Base-by-base conservation (phyloP, 2,888 invertebrate genomes). In the Trissoscelio sp. region DNA sequence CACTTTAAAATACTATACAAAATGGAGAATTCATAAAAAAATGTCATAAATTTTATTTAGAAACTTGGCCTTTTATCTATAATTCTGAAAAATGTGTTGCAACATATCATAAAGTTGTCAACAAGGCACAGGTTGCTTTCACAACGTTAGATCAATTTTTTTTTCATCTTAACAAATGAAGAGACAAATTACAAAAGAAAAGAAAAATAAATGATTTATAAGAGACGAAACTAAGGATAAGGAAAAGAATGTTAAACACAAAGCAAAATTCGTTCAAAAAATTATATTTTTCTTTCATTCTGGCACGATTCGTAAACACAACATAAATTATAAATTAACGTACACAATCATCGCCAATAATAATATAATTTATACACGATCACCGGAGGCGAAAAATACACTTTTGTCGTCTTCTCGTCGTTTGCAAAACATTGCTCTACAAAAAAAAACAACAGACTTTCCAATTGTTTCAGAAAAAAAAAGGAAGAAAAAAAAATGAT, bases 271-370 rank as follows among this genome's bases (percentile, higher is more conserved):
- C 86, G 87, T 90, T 90, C 90, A 90, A 91, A 81, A 91, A 91
- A 91, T 91, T 91, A 91, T 91, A 90, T 91, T 90, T 90, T 86
- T 87, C 87, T 91, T 89, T 87, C 89, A 90, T 88, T 90, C 89
- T 91, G 91, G 90, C 91, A 91, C 90, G 90, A 87, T 87, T 90
- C 84, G 87, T 87, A 88, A 90, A 89, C 89, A 90, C 90, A 90
- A 91, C 91, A 91, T 90, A 89, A 89, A 90, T 91, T 90, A 91
- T 90, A 91, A 91, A 91, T 91, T 90, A 91, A 90, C 90, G 88
- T 91, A 91, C 89, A 90, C 90, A 89, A 89, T 90, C 87, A 85
- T 87, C 83, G 86, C 85, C 86, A 84, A 83, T 85, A 85, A 87
- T 85, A 85, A 86, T 85, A 77, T 85, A 83, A 85, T 85, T 84